A percentile compares a stretch with the other conserved stretches of the same genome.
Conservation (phyloP, 1,140 invertebrate genomes). For the Aphelenchoides fujianensis region DNA sequence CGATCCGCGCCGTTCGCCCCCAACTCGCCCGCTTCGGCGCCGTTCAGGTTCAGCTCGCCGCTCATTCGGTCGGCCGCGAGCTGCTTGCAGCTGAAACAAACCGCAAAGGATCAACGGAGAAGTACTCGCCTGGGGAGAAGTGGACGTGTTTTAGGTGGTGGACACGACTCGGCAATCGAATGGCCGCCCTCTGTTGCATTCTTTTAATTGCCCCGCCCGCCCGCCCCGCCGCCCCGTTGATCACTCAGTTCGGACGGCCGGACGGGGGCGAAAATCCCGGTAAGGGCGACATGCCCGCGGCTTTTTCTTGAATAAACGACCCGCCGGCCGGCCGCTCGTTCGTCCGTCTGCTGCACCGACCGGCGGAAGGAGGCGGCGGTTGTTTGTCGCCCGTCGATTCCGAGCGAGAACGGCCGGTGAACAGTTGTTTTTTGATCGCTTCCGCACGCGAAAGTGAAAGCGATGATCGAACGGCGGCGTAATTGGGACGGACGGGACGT, state of each 20-base stretch:
- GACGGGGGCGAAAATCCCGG: too few relatives aligned
- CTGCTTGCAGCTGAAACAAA: not conserved
- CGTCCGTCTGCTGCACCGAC: too few relatives aligned
- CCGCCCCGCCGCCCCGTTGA: too few relatives aligned
- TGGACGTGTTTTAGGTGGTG: too few relatives aligned
- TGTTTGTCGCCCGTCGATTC: not conserved
- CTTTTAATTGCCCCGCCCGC: too few relatives aligned
- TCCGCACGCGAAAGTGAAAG: too few relatives aligned
- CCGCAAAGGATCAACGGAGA: too few relatives aligned
- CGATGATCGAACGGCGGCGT: too few relatives aligned
- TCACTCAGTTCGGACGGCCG: not conserved
- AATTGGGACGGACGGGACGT: not conserved
- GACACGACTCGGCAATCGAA: too few relatives aligned
- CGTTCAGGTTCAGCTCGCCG: slow-evolving; percentile 9
- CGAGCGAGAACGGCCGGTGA: not conserved
- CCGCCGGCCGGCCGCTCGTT: not conserved
- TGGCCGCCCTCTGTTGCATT: too few relatives aligned
- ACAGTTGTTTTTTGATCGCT: not conserved
- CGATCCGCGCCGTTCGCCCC: not conserved
- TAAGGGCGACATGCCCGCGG: not conserved
- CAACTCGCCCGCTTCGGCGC: not conserved
- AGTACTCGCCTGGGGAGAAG: too few relatives aligned
- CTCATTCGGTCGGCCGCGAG: not conserved
- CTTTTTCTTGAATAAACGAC: slow-evolving; percentile 1
- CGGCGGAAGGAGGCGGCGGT: too few relatives aligned